Conservation (phyloP, 2,888 invertebrate genomes). For the Macropis europaea region DNA sequence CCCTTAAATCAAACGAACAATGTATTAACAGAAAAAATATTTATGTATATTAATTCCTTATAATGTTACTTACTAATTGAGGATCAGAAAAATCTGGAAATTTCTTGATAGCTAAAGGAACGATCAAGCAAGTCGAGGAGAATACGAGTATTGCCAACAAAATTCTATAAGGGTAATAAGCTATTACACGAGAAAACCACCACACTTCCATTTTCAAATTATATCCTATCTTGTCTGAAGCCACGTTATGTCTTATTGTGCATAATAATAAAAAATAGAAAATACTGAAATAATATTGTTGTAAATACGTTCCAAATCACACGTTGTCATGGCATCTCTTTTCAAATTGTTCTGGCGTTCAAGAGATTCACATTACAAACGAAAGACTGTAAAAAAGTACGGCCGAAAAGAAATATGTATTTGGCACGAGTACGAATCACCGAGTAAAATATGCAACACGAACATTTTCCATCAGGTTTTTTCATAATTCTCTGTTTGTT, state of each 20-base stretch:
- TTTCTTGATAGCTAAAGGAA: constrained; percentile 84
- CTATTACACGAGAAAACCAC: constrained; percentile 84
- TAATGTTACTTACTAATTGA: constrained; percentile 83
- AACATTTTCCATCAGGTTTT: constrained; percentile 6
- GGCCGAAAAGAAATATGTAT: background rate
- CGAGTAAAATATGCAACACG: background rate
- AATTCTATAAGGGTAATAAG: constrained; percentile 86
- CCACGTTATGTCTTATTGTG: constrained; percentile 26
- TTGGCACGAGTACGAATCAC: background rate
- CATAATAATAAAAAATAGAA: background rate
- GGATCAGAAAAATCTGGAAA: constrained; percentile 93
- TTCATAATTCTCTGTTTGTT: background rate
- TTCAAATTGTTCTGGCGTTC: background rate
- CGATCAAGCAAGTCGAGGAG: constrained; percentile 85
- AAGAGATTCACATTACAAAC: background rate
- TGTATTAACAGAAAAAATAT: background rate
- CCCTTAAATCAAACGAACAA: constrained; percentile 82
- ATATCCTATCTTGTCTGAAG: background rate
- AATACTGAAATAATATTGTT: background rate
- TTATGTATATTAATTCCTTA: background rate
- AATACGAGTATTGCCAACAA: constrained; percentile 84
- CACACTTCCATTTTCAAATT: constrained; percentile 52
- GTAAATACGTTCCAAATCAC: background rate
- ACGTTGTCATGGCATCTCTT: constrained; percentile 9
- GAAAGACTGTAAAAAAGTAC: background rate